phyloP scores from a whole-genome alignment of 2,888 invertebrate species.

The Metellina segmentata region DNA sequence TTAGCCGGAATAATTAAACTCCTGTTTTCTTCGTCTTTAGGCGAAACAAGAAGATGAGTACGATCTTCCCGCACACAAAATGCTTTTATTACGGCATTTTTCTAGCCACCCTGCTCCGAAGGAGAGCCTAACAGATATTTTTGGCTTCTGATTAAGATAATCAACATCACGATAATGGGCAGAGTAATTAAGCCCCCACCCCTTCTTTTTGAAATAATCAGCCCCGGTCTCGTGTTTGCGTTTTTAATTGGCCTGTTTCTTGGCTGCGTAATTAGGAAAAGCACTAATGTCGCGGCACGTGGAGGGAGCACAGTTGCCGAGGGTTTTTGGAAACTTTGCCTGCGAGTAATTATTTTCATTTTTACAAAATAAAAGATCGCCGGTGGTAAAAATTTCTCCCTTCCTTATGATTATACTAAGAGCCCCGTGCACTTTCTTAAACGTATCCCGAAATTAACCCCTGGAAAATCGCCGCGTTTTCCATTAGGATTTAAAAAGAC shows the following conservation, averaged over 20 bases:
- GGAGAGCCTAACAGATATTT: conserved; percentile 76
- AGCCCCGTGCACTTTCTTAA: conserved; percentile 50
- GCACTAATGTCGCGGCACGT: conserved; percentile 76
- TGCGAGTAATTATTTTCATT: conserved; percentile 76
- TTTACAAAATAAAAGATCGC: conserved; percentile 75
- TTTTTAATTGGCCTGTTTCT: conserved; percentile 75
- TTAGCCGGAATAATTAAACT: conserved; percentile 76
- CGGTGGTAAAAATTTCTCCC: conserved; percentile 56
- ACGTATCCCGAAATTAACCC: conserved; percentile 63
- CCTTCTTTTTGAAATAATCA: conserved; percentile 75
- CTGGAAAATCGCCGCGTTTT: conserved; percentile 50
- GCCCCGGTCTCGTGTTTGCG: conserved; percentile 67
- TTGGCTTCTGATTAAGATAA: conserved; percentile 77
- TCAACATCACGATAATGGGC: conserved; percentile 77
- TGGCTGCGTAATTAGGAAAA: conserved; percentile 74
- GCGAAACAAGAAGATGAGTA: conserved; percentile 65
- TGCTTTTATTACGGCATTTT: conserved; percentile 77
- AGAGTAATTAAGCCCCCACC: conserved; percentile 74
- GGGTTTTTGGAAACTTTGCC: conserved; percentile 65
- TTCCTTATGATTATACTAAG: conserved; percentile 58
- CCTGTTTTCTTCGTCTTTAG: conserved; percentile 69
- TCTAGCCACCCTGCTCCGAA: conserved; percentile 67
- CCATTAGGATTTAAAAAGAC: conserved; percentile 59
- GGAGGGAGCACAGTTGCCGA: conserved; percentile 61
- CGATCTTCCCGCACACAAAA: conserved; percentile 66